phyloP scores from a whole-genome alignment of 2,888 invertebrate genomes.

The Pardosa pseudoannulata region DNA sequence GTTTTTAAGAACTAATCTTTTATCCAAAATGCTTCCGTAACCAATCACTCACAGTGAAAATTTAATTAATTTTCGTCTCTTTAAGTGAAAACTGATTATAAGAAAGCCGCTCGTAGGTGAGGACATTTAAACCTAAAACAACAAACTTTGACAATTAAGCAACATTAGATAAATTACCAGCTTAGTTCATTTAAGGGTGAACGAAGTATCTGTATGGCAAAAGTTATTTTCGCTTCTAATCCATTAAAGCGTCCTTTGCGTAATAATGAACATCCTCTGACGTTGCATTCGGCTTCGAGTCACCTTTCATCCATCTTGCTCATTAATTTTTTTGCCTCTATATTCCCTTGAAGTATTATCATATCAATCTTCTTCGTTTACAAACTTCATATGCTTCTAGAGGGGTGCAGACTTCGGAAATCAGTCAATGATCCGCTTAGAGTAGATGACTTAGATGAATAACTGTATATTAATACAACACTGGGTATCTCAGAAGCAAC shows the following conservation, averaged over 20 bases:
- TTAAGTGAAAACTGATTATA: too few relatives aligned
- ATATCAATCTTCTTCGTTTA: slow-evolving; percentile 47
- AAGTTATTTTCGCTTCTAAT: slow-evolving; percentile 21
- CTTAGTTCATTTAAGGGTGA: neutral
- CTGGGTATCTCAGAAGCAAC: too few relatives aligned
- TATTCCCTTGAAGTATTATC: slow-evolving; percentile 17
- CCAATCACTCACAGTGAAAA: too few relatives aligned
- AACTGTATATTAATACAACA: too few relatives aligned
- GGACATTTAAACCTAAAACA: too few relatives aligned
- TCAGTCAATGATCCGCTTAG: slow-evolving; percentile 29
- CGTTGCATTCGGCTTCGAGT: slow-evolving; percentile 12
- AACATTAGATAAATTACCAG: too few relatives aligned
- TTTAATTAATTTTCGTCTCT: too few relatives aligned
- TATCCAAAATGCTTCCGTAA: too few relatives aligned
- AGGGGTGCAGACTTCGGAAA: slow-evolving; percentile 25
- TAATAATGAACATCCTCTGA: slow-evolving; percentile 16
- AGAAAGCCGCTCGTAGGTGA: too few relatives aligned
- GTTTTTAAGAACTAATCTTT: too few relatives aligned
- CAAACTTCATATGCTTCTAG: slow-evolving; percentile 29
- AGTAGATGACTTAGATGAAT: slow-evolving; percentile 13
- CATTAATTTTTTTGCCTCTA: slow-evolving; percentile 34
- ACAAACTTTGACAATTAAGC: too few relatives aligned
- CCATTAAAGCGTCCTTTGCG: neutral
- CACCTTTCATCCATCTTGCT: slow-evolving; percentile 36
- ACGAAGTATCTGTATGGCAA: slow-evolving; percentile 12